phyloP scores from a whole-genome alignment of 2,888 invertebrate genomes.

The Machimus atricapillus region DNA sequence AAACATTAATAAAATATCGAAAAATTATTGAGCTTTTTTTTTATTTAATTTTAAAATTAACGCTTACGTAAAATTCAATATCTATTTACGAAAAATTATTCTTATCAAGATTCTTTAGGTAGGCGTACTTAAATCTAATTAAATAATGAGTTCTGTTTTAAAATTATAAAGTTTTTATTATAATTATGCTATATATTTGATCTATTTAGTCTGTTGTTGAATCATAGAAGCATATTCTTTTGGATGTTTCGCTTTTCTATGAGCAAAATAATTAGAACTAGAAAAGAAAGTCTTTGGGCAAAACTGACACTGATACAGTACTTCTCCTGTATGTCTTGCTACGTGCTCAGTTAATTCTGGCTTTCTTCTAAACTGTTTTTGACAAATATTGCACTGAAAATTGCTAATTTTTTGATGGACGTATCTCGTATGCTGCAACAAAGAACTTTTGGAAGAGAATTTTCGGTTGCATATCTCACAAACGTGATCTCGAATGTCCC shows the following conservation, averaged over 20 bases:
- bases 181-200: not conserved
- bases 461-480: conserved; percentile 44
- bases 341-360: conserved; percentile 49
- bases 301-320: conserved; percentile 50
- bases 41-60: too few species aligned
- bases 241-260: conserved; percentile 50
- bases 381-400: conserved; percentile 45
- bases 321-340: conserved; percentile 51
- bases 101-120: not conserved
- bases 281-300: conserved; percentile 51
- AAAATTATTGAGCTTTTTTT: not conserved
- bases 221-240: conserved; percentile 47
- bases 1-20: not conserved
- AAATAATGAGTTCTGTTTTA: not conserved
- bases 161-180: not conserved
- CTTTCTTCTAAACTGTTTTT: conserved; percentile 44
- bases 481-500: conserved; percentile 38
- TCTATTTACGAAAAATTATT: not conserved
- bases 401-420: conserved; percentile 45
- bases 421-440: conserved; percentile 46
- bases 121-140: not conserved
- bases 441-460: conserved; percentile 44
- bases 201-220: not conserved
- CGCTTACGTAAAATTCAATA: too few species aligned
- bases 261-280: conserved; percentile 50